Base-by-base conservation (phyloP, 1,140 invertebrate species). In the Eumaeus atala region DNA sequence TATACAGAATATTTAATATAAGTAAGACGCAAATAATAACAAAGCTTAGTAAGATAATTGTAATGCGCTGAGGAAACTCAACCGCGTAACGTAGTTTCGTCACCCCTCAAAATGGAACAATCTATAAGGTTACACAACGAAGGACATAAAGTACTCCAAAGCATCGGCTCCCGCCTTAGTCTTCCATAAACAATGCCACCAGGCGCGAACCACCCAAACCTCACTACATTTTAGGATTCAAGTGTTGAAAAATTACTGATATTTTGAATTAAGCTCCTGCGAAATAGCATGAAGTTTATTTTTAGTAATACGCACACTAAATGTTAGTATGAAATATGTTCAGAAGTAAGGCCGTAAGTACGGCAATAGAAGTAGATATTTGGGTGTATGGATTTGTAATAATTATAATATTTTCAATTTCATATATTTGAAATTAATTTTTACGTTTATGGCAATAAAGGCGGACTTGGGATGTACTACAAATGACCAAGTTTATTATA, bases 161-260 rank as follows among this genome's bases (percentile, higher is more conserved):
- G 63, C 64, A 66, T 64, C 66, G 66, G 52, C 61, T 58, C 53
- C 54, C 40, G 56, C 62, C 67, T 68, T 77, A 74, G 74, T 74
- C 71, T 72, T 57, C 71, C 66, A 70, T 77, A 77, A 74, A 77
- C 71, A 77, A 77, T 72, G 64, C 67, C 60, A 42, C 44, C 51
- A 58, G 66, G 68, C 69, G 68, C 68, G 69, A 69, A 9, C 2
- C 35, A n/a, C 35, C 71, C 69, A 61, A 47, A 59, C 69, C 58
- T 69, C 70, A 76, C 59, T 72, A 72, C 60, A 72, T 76, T 72
- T 67, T 58, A 56, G 58, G 59, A 62, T 14, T 44, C 40, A 70
- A 74, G 74, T 64, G 70, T 67, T 70, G 74, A 63, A 64, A 70
- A 70, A 67, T 73, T 68, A 67, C 63, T 62, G 64, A 71, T 66